Base-by-base conservation (phyloP, 1,140 invertebrate genomes). In the Drosophila bocki region DNA sequence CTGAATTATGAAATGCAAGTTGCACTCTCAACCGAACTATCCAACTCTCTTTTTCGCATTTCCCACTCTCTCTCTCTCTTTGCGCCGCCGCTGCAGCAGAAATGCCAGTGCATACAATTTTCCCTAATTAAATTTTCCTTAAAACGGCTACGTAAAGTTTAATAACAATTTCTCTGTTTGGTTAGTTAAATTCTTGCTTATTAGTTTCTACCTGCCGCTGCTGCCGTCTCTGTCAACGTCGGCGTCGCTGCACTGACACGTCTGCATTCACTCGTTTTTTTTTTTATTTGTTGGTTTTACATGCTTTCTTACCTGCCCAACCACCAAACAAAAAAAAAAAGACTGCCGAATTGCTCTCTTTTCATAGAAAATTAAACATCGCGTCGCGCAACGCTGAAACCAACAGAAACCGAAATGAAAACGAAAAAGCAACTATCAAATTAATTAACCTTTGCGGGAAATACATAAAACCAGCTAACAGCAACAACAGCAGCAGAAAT, bases 381-480 rank as follows among this genome's bases (percentile, higher is more conserved):
- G 69, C 72, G 70, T 57, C 64, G 82, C 48, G 68, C 64, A 80
- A 56, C 56, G 41, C 41, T 45, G 39, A 74, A 37, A 56, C 35
- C 53, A 39, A 39, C 19, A 56, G 39, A 41, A 57, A 53, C 39
- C 44, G 17, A 68, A 56, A 69, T 53, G 53, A 64, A 75, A 75
- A 70, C 45, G 48, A 65, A 76, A 67, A 80, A 58, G 45, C 61
- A 82, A 82, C 79, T 76, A 82, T 65, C 58, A 86, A 88, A 81
- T 88, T 82, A 78, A 79, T 78, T 88, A 84, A 77, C 79, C 68
- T 69, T 86, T 86, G 61, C 61, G 69, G 80, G 70, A 82, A 82
- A 74, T 64, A 72, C 35, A 51, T 59, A 71, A 59, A 72, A 72
- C 45, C 51, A 45, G 37, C 51, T 54, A 54, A 54, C 33, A 54